Evolutionary conservation across 2,113 vertebrate species (phyloP).

Genomic region (Chroicocephalus ridibundus): DNA sequence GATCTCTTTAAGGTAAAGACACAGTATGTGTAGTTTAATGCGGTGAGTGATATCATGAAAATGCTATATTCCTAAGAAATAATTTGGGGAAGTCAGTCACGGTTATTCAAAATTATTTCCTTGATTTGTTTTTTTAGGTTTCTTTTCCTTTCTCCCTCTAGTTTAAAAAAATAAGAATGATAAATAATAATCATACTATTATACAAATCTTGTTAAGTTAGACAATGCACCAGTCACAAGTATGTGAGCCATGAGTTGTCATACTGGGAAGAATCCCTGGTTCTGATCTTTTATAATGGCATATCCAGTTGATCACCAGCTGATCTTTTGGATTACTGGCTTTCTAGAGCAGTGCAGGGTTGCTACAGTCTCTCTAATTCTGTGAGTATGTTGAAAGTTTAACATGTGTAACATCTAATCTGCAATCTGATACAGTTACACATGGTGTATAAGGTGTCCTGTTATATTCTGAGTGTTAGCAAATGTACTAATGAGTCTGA

Average conservation of each 20-base stretch:
- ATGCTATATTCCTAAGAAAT: not conserved
- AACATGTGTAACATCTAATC: not conserved
- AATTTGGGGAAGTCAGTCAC: not conserved
- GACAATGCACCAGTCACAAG: not conserved
- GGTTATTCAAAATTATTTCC: not conserved
- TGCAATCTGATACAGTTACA: not conserved
- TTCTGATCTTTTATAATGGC: not conserved
- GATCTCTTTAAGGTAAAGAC: conserved; percentile 88
- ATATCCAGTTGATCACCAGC: not conserved
- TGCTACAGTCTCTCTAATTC: not conserved
- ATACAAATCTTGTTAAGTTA: not conserved
- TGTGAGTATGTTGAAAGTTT: not conserved
- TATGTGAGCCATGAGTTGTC: not conserved
- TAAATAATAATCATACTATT: not conserved
- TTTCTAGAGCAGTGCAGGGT: not conserved
- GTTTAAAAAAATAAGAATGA: not conserved
- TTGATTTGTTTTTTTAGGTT: not conserved
- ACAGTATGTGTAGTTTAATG: not conserved
- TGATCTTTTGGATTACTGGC: not conserved
- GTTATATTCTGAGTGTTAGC: not conserved
- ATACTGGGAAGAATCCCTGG: not conserved
- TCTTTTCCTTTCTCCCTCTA: not conserved
- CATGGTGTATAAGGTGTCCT: not conserved
- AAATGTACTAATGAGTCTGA: not conserved
- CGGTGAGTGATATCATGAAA: not conserved